These are phyloP conservation scores for Crambe crambe DNA, from an alignment of 37 sponge, comb jelly and placozoan species.

Conservation along the genomic window DNA sequence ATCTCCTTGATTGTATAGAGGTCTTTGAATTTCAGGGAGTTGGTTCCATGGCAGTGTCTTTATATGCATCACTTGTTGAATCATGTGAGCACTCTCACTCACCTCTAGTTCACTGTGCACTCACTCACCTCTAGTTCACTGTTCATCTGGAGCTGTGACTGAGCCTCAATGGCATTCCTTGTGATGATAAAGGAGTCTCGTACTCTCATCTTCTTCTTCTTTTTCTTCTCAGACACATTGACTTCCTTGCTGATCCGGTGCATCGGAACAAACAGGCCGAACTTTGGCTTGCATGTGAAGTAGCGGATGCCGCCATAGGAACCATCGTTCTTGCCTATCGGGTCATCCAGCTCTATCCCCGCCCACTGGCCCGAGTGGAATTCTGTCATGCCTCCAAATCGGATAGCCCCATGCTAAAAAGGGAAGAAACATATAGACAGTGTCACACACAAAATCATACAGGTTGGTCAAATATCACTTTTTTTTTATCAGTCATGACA, in stretches of 20 bases:
- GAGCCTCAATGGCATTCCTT: constrained; percentile 47
- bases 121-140: constrained; percentile 48
- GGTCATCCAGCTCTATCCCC: constrained; percentile 90
- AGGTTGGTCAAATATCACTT: too few species aligned
- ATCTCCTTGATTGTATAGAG: too few species aligned
- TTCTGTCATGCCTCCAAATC: constrained; percentile 79
- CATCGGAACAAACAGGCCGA: constrained; percentile 77
- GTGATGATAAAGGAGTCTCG: constrained; percentile 41
- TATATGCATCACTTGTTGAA: too few species aligned
- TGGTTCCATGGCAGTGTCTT: too few species aligned
- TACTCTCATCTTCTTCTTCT: constrained; percentile 3
- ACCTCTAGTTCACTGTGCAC: neutral
- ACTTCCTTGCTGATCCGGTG: constrained; percentile 38
- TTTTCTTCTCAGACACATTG: neutral
- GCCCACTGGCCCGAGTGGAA: constrained; percentile 85
- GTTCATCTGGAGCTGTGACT: constrained; percentile 44
- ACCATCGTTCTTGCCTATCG: constrained; percentile 92
- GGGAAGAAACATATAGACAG: neutral
- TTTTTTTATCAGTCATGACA: too few species aligned
- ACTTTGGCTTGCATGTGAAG: constrained; percentile 87
- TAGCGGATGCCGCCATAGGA: constrained; percentile 87
- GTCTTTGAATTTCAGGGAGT: too few species aligned
- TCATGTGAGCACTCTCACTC: neutral
- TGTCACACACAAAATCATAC: too few species aligned
- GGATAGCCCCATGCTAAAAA: constrained; percentile 56